These are phyloP conservation scores for Dryomyza anilis DNA, from an alignment of 2,888 invertebrate genomes.

Conservation along the genomic window DNA sequence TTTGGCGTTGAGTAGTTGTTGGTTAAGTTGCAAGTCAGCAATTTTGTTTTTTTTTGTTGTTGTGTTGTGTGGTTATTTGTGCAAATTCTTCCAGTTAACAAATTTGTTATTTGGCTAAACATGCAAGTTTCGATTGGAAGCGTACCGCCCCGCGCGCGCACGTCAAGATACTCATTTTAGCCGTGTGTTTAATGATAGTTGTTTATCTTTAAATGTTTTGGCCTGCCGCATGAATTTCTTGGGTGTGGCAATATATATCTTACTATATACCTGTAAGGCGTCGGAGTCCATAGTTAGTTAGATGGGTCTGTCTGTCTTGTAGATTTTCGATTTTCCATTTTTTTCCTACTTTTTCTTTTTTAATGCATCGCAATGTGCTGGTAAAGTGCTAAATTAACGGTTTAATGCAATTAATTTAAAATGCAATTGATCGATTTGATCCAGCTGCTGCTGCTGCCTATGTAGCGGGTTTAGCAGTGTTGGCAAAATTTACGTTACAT, in stretches of 20 bases:
- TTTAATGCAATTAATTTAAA: not conserved
- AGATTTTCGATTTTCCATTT: no score
- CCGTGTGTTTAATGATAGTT: conserved; percentile 11
- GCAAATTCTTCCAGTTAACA: not conserved
- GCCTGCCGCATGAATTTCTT: not conserved
- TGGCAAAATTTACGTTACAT: no score
- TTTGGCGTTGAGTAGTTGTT: no score
- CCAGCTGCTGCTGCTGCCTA: no score
- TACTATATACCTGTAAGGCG: not conserved
- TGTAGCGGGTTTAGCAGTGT: no score
- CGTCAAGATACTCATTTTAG: conserved; percentile 12
- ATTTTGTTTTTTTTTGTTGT: no score
- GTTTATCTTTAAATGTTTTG: conserved; percentile 8
- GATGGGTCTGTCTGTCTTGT: no score
- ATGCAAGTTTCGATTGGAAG: conserved; percentile 8
- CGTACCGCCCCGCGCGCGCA: no score
- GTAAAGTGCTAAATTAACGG: not conserved
- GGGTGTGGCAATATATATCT: not conserved
- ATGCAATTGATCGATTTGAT: conserved; percentile 15
- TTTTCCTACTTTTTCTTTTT: no score
- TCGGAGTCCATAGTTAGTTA: not conserved
- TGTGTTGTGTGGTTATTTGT: not conserved
- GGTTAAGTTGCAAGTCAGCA: not conserved
- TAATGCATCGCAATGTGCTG: not conserved
- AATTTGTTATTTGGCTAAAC: not conserved